These are phyloP conservation scores for Dipus sagitta DNA, from an alignment of 2,797 vertebrate species.

Conservation along the genomic window DNA sequence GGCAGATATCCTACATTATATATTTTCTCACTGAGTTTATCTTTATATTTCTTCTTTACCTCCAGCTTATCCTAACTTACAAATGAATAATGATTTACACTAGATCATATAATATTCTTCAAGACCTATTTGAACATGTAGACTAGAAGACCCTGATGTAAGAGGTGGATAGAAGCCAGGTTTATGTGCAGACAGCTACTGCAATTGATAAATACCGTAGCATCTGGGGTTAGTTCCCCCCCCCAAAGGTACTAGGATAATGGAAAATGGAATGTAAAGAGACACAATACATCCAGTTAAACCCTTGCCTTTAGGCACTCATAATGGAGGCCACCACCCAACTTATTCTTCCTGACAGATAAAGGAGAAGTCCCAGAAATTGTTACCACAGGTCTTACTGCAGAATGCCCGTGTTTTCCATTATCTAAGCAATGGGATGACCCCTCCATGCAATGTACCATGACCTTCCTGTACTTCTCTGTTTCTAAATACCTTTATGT, in stretches of 20 bases:
- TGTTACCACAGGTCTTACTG: no score
- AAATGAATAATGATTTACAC: not conserved
- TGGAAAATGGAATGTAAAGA: no score
- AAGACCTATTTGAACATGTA: not conserved
- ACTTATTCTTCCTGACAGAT: no score
- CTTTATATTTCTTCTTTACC: not conserved
- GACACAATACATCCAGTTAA: no score
- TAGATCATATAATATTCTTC: not conserved
- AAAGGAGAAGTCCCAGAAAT: no score
- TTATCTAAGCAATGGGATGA: no score
- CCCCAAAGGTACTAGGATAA: no score
- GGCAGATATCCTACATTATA: not conserved
- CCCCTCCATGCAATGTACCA: no score
- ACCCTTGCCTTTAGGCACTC: no score
- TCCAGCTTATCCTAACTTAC: not conserved
- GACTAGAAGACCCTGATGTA: not conserved
- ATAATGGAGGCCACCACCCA: no score
- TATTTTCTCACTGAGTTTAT: not conserved
- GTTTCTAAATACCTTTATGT: not conserved
- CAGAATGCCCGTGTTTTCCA: no score
- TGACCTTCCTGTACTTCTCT: no score
- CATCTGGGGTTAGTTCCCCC: not conserved
- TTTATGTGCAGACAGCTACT: not conserved
- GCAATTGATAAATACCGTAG: not conserved
- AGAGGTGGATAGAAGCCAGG: not conserved